Conservation (phyloP, 2,113 vertebrate genomes). For the Forbesichthys papilliferus region DNA sequence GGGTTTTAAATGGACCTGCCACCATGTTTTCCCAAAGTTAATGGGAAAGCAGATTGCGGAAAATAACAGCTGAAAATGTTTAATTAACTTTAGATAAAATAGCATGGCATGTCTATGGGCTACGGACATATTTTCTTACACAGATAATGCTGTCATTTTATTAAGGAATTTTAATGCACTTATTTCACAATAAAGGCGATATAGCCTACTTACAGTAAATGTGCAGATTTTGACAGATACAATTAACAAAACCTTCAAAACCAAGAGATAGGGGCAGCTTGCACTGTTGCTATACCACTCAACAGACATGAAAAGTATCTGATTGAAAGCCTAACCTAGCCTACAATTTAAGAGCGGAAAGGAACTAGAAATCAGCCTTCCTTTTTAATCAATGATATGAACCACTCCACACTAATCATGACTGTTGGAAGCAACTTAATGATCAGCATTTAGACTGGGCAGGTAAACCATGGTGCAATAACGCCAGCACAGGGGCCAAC, state of each 20-base stretch:
- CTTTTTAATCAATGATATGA: slow-evolving; percentile 68
- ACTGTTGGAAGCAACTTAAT: slow-evolving; percentile 71
- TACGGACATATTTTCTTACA: slow-evolving; percentile 83
- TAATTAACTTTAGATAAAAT: slow-evolving; percentile 89
- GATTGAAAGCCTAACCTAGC: slow-evolving; percentile 17
- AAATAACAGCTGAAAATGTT: slow-evolving; percentile 85
- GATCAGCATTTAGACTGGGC: slow-evolving; percentile 89
- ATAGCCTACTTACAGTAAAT: not conserved
- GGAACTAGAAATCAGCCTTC: slow-evolving; percentile 57
- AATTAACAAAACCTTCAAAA: slow-evolving; percentile 26
- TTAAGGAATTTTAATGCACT: slow-evolving; percentile 58
- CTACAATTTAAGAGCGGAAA: slow-evolving; percentile 6
- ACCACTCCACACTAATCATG: slow-evolving; percentile 61
- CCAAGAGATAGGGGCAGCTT: not conserved
- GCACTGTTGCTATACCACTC: slow-evolving; percentile 1
- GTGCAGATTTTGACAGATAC: not conserved
- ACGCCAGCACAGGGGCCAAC: slow-evolving; percentile 91
- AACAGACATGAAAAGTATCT: slow-evolving; percentile 21
- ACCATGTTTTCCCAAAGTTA: slow-evolving; percentile 97
- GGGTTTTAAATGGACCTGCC: slow-evolving; percentile 97
- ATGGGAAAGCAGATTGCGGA: slow-evolving; percentile 98
- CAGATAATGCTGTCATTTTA: slow-evolving; percentile 93
- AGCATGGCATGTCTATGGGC: slow-evolving; percentile 83
- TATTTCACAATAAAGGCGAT: not conserved
- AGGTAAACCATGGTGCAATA: slow-evolving; percentile 86